Evolutionary conservation across 1,140 invertebrate genomes (phyloP).

Genomic region (Aphis craccivora): DNA sequence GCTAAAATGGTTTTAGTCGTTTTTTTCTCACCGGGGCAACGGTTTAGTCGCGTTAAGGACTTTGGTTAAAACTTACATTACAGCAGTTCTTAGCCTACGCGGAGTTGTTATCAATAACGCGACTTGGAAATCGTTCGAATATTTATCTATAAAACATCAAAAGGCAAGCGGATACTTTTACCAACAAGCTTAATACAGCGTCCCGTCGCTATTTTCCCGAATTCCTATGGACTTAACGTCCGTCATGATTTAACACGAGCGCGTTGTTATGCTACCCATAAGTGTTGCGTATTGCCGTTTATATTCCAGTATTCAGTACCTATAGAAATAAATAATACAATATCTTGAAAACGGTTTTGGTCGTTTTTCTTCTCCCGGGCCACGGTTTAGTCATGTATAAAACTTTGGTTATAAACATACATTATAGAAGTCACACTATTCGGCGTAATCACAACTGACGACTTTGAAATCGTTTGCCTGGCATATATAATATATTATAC

Average conservation of each 20-base stretch:
- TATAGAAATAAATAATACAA: background rate
- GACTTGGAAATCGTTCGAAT: too few relatives aligned
- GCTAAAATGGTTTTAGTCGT: too few relatives aligned
- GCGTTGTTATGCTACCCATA: background rate
- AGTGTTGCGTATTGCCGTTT: background rate
- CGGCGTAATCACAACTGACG: background rate
- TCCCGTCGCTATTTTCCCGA: background rate
- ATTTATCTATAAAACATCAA: too few relatives aligned
- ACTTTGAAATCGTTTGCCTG: background rate
- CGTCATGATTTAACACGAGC: background rate
- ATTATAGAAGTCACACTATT: background rate
- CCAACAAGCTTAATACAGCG: background rate
- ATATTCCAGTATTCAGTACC: background rate
- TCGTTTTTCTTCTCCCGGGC: background rate
- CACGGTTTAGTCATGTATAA: background rate
- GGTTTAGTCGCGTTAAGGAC: background rate
- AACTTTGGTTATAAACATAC: conserved; percentile 7
- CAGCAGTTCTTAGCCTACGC: too few relatives aligned
- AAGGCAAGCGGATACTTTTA: too few relatives aligned
- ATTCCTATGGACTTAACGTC: background rate
- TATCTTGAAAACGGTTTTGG: background rate
- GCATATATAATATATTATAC: background rate
- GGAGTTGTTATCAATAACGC: too few relatives aligned
- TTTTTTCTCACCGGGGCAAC: too few relatives aligned
- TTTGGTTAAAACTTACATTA: too few relatives aligned